A percentile compares a stretch with the other conserved stretches of the same genome.
phyloP scores from a whole-genome alignment of 2,797 vertebrate species.

The Sternarchorhynchus goeldii region DNA sequence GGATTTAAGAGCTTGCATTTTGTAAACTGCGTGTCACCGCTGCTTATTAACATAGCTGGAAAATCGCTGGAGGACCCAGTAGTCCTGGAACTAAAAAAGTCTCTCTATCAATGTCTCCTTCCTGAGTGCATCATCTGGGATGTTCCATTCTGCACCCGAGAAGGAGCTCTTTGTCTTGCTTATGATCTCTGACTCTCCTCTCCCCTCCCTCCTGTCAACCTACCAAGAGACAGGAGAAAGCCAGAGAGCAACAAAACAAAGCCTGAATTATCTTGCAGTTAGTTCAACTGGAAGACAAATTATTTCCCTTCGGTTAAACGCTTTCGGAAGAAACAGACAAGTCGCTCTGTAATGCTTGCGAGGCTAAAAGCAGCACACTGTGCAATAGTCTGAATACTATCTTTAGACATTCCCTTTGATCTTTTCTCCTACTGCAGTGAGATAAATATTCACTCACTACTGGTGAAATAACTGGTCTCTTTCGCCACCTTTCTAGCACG shows the following conservation, averaged over 20 bases:
- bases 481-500: constrained; percentile 17
- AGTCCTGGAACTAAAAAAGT: constrained; percentile 17
- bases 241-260: constrained; percentile 46
- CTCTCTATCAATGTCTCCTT: constrained; percentile 10
- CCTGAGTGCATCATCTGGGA: constrained; percentile 35
- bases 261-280: constrained; percentile 54
- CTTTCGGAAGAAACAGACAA: constrained; percentile 50
- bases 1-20: constrained; percentile 33
- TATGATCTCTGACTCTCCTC: constrained; percentile 34
- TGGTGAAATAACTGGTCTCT: constrained; percentile 1
- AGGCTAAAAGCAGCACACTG: constrained; percentile 37
- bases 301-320: constrained; percentile 56
- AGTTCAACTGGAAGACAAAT: constrained; percentile 58
- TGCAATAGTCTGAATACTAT: constrained; percentile 9
- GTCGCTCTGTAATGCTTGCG: constrained; percentile 33
- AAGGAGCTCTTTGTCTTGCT: constrained; percentile 49
- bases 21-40: constrained; percentile 15
- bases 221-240: constrained; percentile 39
- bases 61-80: constrained; percentile 33
- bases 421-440: constrained; percentile 3
- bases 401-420: constrained; percentile 25
- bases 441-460: constrained; percentile 25
- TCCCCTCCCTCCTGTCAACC: constrained; percentile 28
- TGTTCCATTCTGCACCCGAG: constrained; percentile 25
- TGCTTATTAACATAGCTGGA: constrained; percentile 44